phyloP scores from a whole-genome alignment of 2,888 invertebrate species.

The Sturmia bella region DNA sequence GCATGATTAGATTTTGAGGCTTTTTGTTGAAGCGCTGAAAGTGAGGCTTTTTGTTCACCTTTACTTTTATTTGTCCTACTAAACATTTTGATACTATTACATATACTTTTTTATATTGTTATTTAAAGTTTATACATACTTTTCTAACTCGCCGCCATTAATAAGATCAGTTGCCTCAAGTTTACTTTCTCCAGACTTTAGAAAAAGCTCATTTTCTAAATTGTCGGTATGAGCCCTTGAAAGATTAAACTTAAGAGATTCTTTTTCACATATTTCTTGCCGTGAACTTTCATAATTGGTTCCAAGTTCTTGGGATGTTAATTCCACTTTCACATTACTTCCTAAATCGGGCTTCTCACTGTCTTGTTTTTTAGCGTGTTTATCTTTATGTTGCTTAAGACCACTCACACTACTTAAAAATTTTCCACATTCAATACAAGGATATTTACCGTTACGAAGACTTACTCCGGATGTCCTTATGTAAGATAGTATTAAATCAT shows the following conservation, averaged over 20 bases:
- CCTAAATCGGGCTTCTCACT: neutral
- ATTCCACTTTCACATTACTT: conserved; percentile 24
- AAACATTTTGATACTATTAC: conserved; percentile 62
- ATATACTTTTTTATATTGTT: neutral
- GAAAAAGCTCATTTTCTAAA: conserved; percentile 21
- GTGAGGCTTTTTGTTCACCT: conserved; percentile 81
- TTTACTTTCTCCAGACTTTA: conserved; percentile 24
- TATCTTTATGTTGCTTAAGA: conserved; percentile 75
- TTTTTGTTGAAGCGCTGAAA: conserved; percentile 82
- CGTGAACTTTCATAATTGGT: conserved; percentile 38
- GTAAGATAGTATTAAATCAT: neutral
- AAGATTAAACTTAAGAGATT: neutral
- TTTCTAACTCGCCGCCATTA: conserved; percentile 59
- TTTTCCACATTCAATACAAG: conserved; percentile 83
- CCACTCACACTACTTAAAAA: conserved; percentile 82
- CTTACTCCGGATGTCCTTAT: conserved; percentile 64
- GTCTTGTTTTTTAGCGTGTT: conserved; percentile 72
- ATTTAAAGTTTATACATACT: conserved; percentile 30
- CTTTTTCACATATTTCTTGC: conserved; percentile 30
- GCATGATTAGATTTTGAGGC: conserved; percentile 49
- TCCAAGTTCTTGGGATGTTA: conserved; percentile 40
- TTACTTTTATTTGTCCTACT: conserved; percentile 70
- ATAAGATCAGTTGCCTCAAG: conserved; percentile 55
- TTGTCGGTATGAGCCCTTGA: conserved; percentile 13
- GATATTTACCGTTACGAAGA: conserved; percentile 64